Evolutionary conservation across 1,140 invertebrate genomes (phyloP).

Genomic region (Probaryconus sp.): DNA sequence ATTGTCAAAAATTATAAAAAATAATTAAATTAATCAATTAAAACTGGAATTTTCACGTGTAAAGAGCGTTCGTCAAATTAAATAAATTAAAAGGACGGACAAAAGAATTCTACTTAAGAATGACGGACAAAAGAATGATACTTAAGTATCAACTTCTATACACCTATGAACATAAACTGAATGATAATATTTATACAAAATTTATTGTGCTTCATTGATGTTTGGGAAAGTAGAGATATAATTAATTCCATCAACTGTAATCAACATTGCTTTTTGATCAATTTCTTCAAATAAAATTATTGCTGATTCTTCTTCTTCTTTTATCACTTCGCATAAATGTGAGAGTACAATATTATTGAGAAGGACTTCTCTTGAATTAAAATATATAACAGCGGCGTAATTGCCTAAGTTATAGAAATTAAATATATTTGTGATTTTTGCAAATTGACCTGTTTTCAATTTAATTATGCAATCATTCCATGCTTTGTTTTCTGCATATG

Average conservation of each 20-base stretch:
- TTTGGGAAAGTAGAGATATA: neutral
- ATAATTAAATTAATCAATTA: too few species aligned
- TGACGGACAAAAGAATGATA: too few species aligned
- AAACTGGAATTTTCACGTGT: too few species aligned
- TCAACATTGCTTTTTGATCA: neutral
- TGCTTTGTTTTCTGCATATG: conserved; percentile 11
- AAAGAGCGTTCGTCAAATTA: too few species aligned
- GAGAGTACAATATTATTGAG: neutral
- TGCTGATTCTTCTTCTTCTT: neutral
- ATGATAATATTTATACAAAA: neutral
- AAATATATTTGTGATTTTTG: conserved; percentile 22
- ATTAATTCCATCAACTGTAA: neutral
- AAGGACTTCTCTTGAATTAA: neutral
- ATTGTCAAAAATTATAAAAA: too few species aligned
- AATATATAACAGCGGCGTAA: neutral
- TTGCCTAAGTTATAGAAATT: conserved; percentile 3
- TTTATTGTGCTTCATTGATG: conserved; percentile 10
- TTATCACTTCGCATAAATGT: conserved; percentile 2
- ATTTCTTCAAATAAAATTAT: conserved; percentile 1
- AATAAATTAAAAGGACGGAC: too few species aligned
- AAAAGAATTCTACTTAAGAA: too few species aligned
- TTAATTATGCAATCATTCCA: conserved; percentile 8
- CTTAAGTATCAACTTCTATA: too few species aligned
- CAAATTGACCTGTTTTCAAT: conserved; percentile 23
- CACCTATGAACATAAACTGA: too few species aligned